Conservation (phyloP, 35 echinoderm and acorn worm genomes). For the Stichopus chloronotus region DNA sequence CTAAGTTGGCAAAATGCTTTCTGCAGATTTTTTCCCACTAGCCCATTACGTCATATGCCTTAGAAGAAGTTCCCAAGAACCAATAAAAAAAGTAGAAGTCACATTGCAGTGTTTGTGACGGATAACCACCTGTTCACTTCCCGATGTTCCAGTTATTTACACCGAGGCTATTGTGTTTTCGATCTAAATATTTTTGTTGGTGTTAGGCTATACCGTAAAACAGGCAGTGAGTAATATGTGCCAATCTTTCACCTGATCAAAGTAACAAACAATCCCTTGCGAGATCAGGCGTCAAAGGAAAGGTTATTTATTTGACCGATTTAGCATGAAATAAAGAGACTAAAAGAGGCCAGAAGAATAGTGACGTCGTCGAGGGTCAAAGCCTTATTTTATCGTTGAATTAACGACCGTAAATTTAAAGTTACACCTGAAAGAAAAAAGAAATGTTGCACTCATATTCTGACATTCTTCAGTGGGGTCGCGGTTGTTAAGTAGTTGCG, state of each 20-base stretch:
- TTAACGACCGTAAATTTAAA: not conserved
- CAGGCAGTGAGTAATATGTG: not conserved
- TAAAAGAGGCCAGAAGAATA: not conserved
- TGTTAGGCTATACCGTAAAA: not conserved
- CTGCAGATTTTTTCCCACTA: not conserved
- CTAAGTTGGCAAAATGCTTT: too few species aligned
- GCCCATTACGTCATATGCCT: not conserved
- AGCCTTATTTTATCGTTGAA: not conserved
- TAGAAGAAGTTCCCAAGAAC: not conserved
- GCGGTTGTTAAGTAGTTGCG: too few species aligned
- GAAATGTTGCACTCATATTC: too few species aligned
- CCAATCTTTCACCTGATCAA: not conserved
- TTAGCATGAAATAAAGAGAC: not conserved
- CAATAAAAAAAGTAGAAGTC: not conserved
- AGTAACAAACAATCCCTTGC: not conserved
- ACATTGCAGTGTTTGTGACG: not conserved
- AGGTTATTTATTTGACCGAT: slow-evolving; percentile 15
- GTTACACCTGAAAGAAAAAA: too few species aligned
- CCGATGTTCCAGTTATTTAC: not conserved
- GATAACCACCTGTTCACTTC: not conserved
- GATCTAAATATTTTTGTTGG: not conserved
- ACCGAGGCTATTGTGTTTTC: slow-evolving; percentile 1
- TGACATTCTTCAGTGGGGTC: too few species aligned
- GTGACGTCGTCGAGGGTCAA: not conserved
- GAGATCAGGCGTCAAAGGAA: not conserved